Conservation (phyloP, 2,888 invertebrate species). For the Schrankia costaestrigalis region DNA sequence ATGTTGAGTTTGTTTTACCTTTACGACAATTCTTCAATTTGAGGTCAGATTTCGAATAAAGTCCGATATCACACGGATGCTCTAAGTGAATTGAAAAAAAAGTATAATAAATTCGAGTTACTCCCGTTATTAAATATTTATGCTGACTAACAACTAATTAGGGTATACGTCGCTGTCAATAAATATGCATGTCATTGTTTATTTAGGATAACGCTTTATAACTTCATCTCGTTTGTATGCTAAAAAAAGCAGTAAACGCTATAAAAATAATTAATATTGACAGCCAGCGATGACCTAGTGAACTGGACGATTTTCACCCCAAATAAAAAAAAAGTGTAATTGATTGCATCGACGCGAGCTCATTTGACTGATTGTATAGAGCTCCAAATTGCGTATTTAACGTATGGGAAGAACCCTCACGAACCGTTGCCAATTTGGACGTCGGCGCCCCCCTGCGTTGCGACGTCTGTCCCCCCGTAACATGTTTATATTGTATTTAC, state of each 20-base stretch:
- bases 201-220: constrained; percentile 18
- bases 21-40: too few species aligned
- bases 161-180: constrained; percentile 1
- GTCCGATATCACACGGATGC: too few species aligned
- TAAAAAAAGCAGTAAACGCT: too few species aligned
- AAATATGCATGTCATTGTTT: constrained; percentile 26
- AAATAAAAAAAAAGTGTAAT: constrained; percentile 68
- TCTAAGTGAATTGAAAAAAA: too few species aligned
- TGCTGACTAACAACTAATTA: constrained; percentile 7
- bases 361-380: constrained; percentile 75
- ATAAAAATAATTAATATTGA: constrained; percentile 22
- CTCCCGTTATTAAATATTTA: too few species aligned
- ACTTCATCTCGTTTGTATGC: constrained; percentile 6
- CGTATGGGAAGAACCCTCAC: constrained; percentile 72
- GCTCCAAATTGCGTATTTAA: constrained; percentile 76
- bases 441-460: constrained; percentile 43
- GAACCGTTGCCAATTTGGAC: constrained; percentile 72
- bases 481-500: constrained; percentile 61
- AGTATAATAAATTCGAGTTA: too few species aligned
- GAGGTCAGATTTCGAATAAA: too few species aligned
- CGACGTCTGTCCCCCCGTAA: constrained; percentile 40
- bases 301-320: constrained; percentile 46
- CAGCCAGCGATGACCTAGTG: constrained; percentile 50
- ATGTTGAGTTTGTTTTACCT: too few species aligned
- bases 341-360: constrained; percentile 73